Conservation (phyloP, 2,888 invertebrate genomes). For the Apamea crenata region DNA sequence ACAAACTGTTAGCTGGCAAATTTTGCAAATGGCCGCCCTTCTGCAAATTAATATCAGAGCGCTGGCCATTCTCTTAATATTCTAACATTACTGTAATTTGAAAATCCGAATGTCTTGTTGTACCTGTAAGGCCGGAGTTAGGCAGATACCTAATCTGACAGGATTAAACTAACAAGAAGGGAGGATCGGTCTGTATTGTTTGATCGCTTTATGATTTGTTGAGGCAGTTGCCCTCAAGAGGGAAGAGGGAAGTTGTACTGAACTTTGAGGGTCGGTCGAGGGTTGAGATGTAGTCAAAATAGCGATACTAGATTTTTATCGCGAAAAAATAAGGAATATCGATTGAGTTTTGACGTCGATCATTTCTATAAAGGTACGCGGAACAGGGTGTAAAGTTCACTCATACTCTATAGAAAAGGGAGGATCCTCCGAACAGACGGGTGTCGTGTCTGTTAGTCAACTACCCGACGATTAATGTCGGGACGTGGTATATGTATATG, state of each 20-base stretch:
- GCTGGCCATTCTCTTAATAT: conserved; percentile 12
- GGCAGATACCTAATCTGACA: conserved; percentile 26
- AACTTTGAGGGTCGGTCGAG: conserved; percentile 41
- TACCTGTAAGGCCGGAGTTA: conserved; percentile 25
- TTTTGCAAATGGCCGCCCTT: conserved; percentile 14
- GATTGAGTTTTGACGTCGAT: neutral
- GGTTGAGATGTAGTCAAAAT: conserved; percentile 1
- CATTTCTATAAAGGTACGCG: neutral
- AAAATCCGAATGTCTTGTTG: conserved; percentile 16
- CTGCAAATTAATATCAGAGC: neutral
- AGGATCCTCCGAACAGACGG: neutral
- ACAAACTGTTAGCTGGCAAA: conserved; percentile 10
- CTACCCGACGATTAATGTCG: neutral
- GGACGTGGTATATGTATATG: neutral
- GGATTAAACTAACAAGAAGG: conserved; percentile 58
- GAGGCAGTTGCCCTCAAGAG: conserved; percentile 48
- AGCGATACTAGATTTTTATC: conserved; percentile 10
- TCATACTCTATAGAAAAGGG: neutral
- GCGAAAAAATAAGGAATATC: neutral
- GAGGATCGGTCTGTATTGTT: conserved; percentile 53
- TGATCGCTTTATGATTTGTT: conserved; percentile 69
- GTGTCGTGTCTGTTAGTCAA: neutral
- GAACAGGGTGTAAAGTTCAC: neutral
- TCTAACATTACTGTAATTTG: conserved; percentile 20
- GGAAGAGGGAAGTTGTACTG: conserved; percentile 30